Evolutionary conservation across 1,140 invertebrate species (phyloP).

Genomic region (Mycetomoellerius zeteki): DNA sequence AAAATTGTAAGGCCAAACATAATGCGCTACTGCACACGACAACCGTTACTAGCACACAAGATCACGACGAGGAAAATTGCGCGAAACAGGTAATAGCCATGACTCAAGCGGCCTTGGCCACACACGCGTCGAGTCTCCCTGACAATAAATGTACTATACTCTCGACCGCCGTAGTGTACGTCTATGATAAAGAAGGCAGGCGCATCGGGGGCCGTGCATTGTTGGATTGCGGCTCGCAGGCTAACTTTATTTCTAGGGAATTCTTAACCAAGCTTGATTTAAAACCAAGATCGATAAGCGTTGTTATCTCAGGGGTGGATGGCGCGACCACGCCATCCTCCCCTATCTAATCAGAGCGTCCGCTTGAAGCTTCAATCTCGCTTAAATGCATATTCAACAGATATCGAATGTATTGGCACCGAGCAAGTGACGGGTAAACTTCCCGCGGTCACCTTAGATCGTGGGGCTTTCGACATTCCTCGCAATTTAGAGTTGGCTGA

Average conservation of each 20-base stretch:
- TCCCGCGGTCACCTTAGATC: not conserved
- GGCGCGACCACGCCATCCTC: not conserved
- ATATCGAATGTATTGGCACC: not conserved
- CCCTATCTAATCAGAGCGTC: not conserved
- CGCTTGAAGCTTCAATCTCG: not conserved
- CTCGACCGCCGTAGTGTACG: not conserved
- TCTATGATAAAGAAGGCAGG: too few relatives aligned
- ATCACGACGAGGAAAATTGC: not conserved
- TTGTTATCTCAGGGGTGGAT: not conserved
- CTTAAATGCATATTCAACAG: not conserved
- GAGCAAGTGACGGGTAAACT: not conserved
- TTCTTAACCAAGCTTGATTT: not conserved
- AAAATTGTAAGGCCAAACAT: not conserved
- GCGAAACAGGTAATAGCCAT: too few relatives aligned
- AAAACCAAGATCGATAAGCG: too few relatives aligned
- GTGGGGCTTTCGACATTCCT: not conserved
- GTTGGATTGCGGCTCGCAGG: not conserved
- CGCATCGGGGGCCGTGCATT: not conserved
- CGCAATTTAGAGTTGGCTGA: conserved; percentile 66
- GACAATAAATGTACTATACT: not conserved
- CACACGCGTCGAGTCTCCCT: fast-evolving
- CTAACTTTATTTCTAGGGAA: not conserved
- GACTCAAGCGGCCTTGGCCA: not conserved
- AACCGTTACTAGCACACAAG: not conserved
- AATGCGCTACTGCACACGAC: not conserved